A percentile compares a stretch with the other conserved stretches of the same genome.
Evolutionary conservation across 2,888 invertebrate genomes (phyloP).

Genomic region (Itoplectis maculator): DNA sequence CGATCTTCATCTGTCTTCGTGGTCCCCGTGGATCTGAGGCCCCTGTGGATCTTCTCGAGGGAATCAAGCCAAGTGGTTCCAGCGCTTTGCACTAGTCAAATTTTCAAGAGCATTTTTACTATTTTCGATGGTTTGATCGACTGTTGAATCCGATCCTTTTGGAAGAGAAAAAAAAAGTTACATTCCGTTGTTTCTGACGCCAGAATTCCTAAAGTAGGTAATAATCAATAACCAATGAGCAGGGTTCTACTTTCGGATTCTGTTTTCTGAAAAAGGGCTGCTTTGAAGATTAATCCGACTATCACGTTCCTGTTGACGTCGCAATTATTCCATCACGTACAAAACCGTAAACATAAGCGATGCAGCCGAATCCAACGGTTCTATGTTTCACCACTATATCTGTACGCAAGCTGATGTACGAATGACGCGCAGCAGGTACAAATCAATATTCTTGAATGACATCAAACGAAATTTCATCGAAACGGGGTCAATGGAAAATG

Average conservation of each 20-base stretch:
- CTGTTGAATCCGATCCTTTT: too few species aligned
- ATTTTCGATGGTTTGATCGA: too few species aligned
- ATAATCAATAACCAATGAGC: too few species aligned
- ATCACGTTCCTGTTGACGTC: not conserved
- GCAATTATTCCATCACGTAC: not conserved
- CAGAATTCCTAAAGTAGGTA: too few species aligned
- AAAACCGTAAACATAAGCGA: not conserved
- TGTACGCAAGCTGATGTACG: not conserved
- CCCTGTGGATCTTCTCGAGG: not conserved
- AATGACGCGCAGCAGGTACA: not conserved
- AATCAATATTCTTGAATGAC: slow-evolving; percentile 17
- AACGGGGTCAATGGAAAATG: slow-evolving; percentile 22
- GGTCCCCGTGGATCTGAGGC: not conserved
- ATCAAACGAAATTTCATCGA: slow-evolving; percentile 27
- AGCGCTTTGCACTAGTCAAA: too few species aligned
- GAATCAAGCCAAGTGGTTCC: not conserved
- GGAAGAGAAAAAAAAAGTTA: not conserved
- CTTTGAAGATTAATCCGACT: not conserved
- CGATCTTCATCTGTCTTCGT: not conserved
- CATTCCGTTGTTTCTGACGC: not conserved
- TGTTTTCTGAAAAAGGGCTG: not conserved
- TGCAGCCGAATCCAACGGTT: not conserved
- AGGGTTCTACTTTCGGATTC: too few species aligned
- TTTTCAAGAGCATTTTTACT: too few species aligned
- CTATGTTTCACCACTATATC: not conserved